Evolutionary conservation across 2,113 vertebrate species (phyloP).

Genomic region (Tretioscincus oriximinensis): DNA sequence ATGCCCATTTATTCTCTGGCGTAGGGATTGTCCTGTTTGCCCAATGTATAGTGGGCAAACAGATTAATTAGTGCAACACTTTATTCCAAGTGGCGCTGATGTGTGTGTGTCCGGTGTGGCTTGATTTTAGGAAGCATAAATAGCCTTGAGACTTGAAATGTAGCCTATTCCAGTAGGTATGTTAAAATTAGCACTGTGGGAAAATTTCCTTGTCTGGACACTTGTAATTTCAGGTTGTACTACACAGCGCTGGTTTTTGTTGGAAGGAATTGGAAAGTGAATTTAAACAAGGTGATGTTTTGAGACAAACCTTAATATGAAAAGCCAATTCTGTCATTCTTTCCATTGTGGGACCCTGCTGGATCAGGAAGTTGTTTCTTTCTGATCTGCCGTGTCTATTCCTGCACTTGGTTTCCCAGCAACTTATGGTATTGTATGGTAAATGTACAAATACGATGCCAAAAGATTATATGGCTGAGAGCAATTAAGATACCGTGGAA

Average conservation of each 20-base stretch:
- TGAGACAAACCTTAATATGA: not conserved
- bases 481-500: too few relatives aligned
- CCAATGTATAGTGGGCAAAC: too few relatives aligned
- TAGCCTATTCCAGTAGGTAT: conserved; percentile 8
- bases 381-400: not conserved
- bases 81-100: conserved; percentile 29
- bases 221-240: conserved; percentile 10
- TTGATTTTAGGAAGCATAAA: conserved; percentile 23
- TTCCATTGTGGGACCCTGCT: not conserved
- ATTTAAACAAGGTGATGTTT: not conserved
- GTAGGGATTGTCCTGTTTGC: too few relatives aligned
- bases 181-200: conserved; percentile 20
- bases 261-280: conserved; percentile 16
- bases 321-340: not conserved
- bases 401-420: not conserved
- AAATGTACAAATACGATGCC: not conserved
- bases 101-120: not conserved
- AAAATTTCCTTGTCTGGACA: not conserved
- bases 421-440: too few relatives aligned
- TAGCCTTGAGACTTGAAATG: conserved; percentile 1
- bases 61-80: not conserved
- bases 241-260: not conserved
- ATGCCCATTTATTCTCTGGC: too few relatives aligned
- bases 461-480: too few relatives aligned
- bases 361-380: not conserved